Evolutionary conservation across 2,888 invertebrate genomes (phyloP), one percentile per base, ranked within the genome.

Genomic region (Euclidia mi): DNA sequence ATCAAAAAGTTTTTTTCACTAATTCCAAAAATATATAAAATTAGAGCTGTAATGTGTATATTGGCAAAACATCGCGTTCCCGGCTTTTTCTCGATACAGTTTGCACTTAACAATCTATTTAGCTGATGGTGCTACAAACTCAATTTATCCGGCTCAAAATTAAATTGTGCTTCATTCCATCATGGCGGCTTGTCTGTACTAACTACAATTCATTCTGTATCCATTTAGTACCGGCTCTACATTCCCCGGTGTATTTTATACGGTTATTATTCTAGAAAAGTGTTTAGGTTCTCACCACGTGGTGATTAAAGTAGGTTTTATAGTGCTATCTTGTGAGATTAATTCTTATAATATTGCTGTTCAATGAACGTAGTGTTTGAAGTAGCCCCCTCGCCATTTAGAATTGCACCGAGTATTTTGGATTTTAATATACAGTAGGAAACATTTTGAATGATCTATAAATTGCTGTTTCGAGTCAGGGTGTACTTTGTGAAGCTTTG

Each of bases 141-240:
- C 70, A 81, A 82, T 82, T 84, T 82, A 76, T 80, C 73, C 69
- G 63, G 68, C 60, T 74, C 70, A 74, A 73, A 80, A 81, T 82
- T 79, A 78, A 79, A 82, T 82, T 76, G 76, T 59, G 59, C 56
- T 56, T 72, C 72, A 68, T 71, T 63, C 60, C 59, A 53, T 56
- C 61, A 65, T 57, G 66, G 57, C 37, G 58, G 58, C 51, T 57
- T 51, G 65, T 69, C 72, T 69, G 56, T 3, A 47, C 50, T 56
- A 50, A 57, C 50, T 66, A 68, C 72, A 71, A 77, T 79, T 76
- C 78, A 74, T 75, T 63, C 31, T 51, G 55, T 28, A 40, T 38
- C 18, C 44, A 52, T 63, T 57, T 65, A 73, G 43, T 55, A 40
- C 31, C 17, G 18, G 37, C 31, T 10, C 43, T 29, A 42, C 41